These are phyloP conservation scores for Caenorhabditis macrosperma DNA, from an alignment of 2,888 invertebrate genomes.

Conservation along the genomic window DNA sequence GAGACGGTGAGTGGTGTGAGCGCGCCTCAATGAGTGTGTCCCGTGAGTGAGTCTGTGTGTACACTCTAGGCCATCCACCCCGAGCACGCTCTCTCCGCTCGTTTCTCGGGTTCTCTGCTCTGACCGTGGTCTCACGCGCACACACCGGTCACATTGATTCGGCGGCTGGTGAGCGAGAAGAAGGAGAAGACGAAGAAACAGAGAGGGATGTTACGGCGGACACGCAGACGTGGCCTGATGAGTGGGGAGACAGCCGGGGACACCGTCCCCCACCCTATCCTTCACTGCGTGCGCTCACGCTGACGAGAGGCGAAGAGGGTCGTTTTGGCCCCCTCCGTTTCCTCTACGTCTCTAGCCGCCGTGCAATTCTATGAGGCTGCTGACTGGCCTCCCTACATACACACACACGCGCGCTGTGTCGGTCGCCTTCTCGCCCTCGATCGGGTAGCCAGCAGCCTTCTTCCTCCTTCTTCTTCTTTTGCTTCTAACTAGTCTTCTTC, in stretches of 20 bases:
- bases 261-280: conserved; percentile 5
- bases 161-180: neutral
- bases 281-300: conserved; percentile 13
- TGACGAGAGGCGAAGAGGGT: conserved; percentile 8
- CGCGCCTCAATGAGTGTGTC: conserved; percentile 17
- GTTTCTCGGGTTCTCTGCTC: conserved; percentile 10
- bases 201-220: neutral
- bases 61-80: neutral
- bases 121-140: conserved; percentile 2
- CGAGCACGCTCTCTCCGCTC: neutral
- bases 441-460: conserved; percentile 36
- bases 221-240: conserved; percentile 27
- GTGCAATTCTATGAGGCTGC: conserved; percentile 53
- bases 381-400: conserved; percentile 53
- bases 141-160: conserved; percentile 54
- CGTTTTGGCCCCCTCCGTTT: conserved; percentile 26
- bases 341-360: conserved; percentile 52
- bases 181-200: conserved; percentile 1
- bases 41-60: conserved; percentile 27
- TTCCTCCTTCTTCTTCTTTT: conserved; percentile 3
- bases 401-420: conserved; percentile 35
- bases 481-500: conserved; percentile 43
- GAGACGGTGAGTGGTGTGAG: conserved; percentile 27
- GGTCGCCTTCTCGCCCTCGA: conserved; percentile 52
- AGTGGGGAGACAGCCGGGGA: conserved; percentile 14